phyloP scores from a whole-genome alignment of 2,113 vertebrate species.

The Dasyurus viverrinus region DNA sequence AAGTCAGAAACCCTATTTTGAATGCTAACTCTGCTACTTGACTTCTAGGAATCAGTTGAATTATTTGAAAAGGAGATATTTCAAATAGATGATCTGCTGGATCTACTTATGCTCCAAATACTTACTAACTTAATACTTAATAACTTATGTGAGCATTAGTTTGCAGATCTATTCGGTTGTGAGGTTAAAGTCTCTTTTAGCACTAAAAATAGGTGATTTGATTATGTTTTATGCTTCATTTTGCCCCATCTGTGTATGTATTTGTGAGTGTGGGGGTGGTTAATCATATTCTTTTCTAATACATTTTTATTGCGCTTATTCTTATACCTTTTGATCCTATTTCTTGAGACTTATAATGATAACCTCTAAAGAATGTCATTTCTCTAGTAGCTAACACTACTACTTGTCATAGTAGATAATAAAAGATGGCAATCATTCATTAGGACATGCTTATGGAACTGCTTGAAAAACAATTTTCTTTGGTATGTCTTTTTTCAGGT shows the following conservation, averaged over 20 bases:
- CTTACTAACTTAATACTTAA: background rate
- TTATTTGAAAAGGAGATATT: background rate
- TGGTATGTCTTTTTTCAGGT: background rate
- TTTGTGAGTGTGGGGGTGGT: background rate
- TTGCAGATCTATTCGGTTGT: background rate
- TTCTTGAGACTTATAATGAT: slow-evolving; percentile 13
- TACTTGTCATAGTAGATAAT: slow-evolving; percentile 44
- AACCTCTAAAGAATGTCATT: slow-evolving; percentile 38
- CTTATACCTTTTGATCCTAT: background rate
- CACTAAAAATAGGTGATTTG: background rate
- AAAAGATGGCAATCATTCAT: slow-evolving; percentile 10
- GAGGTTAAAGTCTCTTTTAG: background rate
- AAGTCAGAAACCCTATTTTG: background rate
- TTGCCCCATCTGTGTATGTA: background rate
- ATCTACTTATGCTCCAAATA: background rate
- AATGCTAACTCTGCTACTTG: background rate
- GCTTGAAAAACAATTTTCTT: slow-evolving; percentile 35
- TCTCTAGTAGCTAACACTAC: slow-evolving; percentile 32
- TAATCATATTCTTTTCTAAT: slow-evolving; percentile 14
- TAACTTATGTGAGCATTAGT: background rate
- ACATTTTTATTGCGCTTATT: slow-evolving; percentile 5
- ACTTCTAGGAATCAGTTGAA: background rate
- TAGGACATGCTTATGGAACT: slow-evolving; percentile 27
- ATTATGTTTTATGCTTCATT: background rate
- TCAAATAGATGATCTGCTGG: background rate